Percentiles rank a stretch among this genome's conserved stretches.
These are phyloP conservation scores for Propithecus coquereli DNA, from an alignment of 2,113 vertebrate genomes.

Conservation along the genomic window DNA sequence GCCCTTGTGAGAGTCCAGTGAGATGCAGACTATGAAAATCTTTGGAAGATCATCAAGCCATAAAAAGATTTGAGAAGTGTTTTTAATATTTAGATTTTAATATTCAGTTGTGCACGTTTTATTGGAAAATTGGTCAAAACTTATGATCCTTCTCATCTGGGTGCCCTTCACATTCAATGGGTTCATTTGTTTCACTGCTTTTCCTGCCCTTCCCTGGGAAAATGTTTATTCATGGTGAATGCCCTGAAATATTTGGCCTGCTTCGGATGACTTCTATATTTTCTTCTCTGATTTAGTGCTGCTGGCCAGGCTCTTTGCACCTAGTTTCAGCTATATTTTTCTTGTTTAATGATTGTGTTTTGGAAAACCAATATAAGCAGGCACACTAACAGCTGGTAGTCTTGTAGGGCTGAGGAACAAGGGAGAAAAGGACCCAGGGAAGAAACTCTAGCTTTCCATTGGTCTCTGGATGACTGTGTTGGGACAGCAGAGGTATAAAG, in stretches of 20 bases:
- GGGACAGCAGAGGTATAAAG: not conserved
- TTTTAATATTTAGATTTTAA: slow-evolving; percentile 22
- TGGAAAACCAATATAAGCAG: not conserved
- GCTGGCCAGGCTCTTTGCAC: not conserved
- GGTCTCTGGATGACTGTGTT: not conserved
- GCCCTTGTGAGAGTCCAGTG: not conserved
- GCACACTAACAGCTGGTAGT: not conserved
- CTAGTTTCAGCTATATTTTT: not conserved
- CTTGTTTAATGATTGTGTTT: not conserved
- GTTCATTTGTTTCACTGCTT: not conserved
- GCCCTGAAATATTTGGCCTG: not conserved
- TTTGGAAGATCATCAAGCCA: not conserved
- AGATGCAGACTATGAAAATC: not conserved
- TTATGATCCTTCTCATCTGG: not conserved
- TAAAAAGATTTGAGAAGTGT: not conserved
- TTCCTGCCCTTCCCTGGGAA: not conserved
- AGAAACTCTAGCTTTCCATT: not conserved
- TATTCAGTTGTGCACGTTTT: not conserved
- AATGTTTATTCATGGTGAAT: not conserved
- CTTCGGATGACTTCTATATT: not conserved
- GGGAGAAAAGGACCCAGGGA: not conserved
- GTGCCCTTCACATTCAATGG: not conserved
- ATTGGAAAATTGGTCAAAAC: not conserved
- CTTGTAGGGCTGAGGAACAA: not conserved
- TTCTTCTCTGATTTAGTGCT: not conserved